These are phyloP conservation scores for Aptenodytes patagonicus DNA, from an alignment of 2,113 vertebrate species.

Conservation along the genomic window DNA sequence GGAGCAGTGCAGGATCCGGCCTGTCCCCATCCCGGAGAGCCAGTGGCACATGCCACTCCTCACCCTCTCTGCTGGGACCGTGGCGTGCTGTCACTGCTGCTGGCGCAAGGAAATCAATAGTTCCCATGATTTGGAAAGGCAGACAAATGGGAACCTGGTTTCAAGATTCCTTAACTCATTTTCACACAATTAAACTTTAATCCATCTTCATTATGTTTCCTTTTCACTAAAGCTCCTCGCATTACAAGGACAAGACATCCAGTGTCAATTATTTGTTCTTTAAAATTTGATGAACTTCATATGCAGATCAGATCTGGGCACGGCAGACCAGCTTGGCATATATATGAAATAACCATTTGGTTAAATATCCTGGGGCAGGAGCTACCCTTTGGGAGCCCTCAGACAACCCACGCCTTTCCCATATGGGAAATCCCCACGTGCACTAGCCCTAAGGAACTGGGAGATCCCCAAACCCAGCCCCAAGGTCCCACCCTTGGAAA, in stretches of 20 bases:
- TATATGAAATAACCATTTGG: neutral
- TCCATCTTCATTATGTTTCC: neutral
- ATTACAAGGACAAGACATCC: neutral
- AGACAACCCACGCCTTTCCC: neutral
- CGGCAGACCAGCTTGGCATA: neutral
- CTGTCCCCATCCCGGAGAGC: neutral
- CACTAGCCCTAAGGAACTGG: neutral
- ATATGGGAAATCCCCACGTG: accelerated
- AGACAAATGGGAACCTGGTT: neutral
- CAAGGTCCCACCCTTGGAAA: neutral
- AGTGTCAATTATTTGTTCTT: neutral
- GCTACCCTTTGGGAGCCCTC: neutral
- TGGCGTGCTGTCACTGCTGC: no score
- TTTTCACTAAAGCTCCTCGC: neutral
- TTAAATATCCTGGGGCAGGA: neutral
- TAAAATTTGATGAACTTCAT: neutral
- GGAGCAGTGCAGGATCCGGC: neutral
- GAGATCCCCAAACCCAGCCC: neutral
- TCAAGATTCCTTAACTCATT: neutral
- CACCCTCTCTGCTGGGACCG: neutral
- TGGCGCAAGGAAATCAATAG: neutral
- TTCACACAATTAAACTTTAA: neutral
- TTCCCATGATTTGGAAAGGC: neutral
- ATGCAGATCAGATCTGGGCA: neutral
- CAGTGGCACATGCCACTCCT: neutral